Percentiles rank a stretch among this genome's conserved stretches.
Conservation (phyloP, 2,113 vertebrate species). For the Atrichornis clamosus region DNA sequence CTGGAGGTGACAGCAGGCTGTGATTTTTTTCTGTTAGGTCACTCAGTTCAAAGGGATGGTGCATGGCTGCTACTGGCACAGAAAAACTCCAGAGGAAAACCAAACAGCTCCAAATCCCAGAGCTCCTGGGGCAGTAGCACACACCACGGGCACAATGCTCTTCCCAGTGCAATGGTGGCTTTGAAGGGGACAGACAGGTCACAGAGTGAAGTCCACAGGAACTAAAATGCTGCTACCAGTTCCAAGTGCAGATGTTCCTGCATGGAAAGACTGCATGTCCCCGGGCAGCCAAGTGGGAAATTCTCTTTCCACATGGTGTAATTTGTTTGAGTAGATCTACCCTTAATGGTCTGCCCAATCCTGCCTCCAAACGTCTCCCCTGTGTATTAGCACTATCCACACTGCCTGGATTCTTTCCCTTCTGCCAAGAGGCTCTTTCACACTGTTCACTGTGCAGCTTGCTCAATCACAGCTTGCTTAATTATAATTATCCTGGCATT, state of each 20-base stretch:
- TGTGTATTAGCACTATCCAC: not conserved
- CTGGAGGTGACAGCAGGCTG: not conserved
- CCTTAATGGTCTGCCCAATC: not conserved
- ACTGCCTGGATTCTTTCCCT: not conserved
- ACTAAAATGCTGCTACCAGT: not conserved
- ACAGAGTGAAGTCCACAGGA: not conserved
- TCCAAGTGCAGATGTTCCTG: not conserved
- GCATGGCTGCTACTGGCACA: not conserved
- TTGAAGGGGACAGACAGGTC: not conserved
- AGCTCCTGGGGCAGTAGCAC: not conserved
- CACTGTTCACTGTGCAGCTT: not conserved
- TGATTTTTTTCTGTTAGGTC: not conserved
- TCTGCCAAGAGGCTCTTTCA: not conserved
- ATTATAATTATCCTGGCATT: not conserved
- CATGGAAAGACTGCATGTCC: not conserved
- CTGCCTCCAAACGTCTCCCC: not conserved
- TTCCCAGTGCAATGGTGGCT: not conserved
- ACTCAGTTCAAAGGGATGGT: not conserved
- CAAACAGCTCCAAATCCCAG: not conserved
- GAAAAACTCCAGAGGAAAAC: not conserved
- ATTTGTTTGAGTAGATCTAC: not conserved
- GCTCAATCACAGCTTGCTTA: not conserved
- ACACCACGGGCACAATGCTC: fast-evolving
- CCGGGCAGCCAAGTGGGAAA: not conserved
- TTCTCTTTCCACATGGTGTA: not conserved